Base-by-base conservation (phyloP, 1,140 invertebrate species). In the Cotesia glomerata region DNA sequence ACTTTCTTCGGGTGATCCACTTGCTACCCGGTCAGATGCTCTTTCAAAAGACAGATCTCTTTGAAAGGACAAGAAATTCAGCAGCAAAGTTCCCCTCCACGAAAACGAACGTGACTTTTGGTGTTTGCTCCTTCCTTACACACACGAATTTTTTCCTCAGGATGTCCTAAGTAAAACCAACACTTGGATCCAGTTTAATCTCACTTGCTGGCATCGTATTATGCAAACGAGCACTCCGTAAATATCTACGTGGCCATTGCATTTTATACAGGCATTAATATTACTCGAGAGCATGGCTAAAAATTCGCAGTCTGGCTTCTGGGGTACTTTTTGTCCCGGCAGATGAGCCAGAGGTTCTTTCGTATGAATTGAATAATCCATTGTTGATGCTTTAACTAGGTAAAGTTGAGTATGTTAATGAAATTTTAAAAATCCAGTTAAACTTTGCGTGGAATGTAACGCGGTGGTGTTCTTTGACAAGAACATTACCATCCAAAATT, bases 301-400 rank as follows among this genome's bases (percentile, higher is more conserved):
- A 45, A 45, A 45, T 45, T 45, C 8, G 11, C 39, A 45, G 7
- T 45, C 7, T 45, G 39, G 7, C 39, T 45, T 7, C 11, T 9
- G n/a, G 39, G 5, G 7, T 45, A 5, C 5, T 45, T 45, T 45
- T 45, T 45, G 39, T 11, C 2, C 8, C 39, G 7, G 5, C 5
- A 14, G 51, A 39, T 9, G 4, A 65, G 26, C 26, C 63, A 51
- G 39, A 51, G 67, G 32, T 73, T 45, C 34, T 73, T 26, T 71
- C 61, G 62, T 70, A 69, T 69, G 66, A 75, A 75, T 75, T 65
- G 67, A 72, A 58, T 68, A 70, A 73, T 75, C 63, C 64, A 75
- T 75, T 66, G 62, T 75, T 73, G 68, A 75, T 75, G 63, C 13
- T 36, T 45, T 65, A 73, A 66, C 45, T 51, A 51, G 8, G 9